Conservation (phyloP, 2,113 vertebrate species). For the Otocyon megalotis region DNA sequence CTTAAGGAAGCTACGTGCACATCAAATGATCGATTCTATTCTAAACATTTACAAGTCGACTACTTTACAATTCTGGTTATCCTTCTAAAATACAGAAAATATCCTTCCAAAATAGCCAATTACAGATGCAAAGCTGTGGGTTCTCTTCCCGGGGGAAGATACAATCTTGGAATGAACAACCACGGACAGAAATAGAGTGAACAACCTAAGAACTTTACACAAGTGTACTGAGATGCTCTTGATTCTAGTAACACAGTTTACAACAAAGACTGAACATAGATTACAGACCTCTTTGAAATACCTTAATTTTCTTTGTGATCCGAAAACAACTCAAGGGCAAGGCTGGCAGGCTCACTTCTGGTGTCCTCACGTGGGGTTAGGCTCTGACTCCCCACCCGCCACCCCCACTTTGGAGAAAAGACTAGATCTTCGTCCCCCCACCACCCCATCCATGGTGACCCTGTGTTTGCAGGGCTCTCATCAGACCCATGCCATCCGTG, state of each 20-base stretch:
- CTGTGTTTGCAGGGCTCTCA: slow-evolving; percentile 87
- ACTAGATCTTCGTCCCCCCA: slow-evolving; percentile 88
- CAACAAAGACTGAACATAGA: not conserved
- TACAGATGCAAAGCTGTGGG: not conserved
- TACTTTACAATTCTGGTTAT: not conserved
- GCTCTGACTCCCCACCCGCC: slow-evolving; percentile 87
- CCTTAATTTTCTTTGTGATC: not conserved
- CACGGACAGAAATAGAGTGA: not conserved
- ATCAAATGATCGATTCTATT: not conserved
- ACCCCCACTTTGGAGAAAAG: slow-evolving; percentile 91
- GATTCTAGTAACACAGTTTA: not conserved
- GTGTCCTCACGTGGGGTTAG: slow-evolving; percentile 91
- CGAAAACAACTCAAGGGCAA: not conserved
- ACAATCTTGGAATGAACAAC: not conserved
- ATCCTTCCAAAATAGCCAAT: not conserved
- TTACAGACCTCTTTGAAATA: not conserved
- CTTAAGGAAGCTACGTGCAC: not conserved
- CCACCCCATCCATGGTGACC: slow-evolving; percentile 67
- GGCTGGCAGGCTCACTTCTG: slow-evolving; percentile 76
- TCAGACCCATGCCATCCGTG: slow-evolving; percentile 90
- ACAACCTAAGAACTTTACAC: not conserved
- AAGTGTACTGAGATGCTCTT: not conserved
- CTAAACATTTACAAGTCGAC: not conserved
- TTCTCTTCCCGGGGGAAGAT: not conserved
- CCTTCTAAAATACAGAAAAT: not conserved